A percentile compares a stretch with the other conserved stretches of the same genome.
Evolutionary conservation across 2,888 invertebrate genomes (phyloP).

Genomic region (Pseudolycoriella hygida): DNA sequence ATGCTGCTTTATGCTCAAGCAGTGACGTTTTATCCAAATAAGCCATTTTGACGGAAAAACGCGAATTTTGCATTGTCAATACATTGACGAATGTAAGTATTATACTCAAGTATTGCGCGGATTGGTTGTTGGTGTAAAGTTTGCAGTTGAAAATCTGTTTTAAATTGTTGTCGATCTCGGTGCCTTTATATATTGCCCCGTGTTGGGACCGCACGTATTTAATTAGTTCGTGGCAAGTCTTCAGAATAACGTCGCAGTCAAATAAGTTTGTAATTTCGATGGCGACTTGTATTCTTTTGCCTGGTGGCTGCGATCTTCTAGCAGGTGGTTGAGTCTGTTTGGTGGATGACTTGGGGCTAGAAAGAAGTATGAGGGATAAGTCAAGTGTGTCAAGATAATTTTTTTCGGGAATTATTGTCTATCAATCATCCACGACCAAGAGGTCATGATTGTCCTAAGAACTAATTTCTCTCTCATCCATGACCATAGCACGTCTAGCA

Average conservation of each 20-base stretch:
- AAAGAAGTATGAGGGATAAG: no score
- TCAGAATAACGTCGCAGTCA: slow-evolving; percentile 39
- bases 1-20: slow-evolving; percentile 36
- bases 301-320: no score
- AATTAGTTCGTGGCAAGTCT: slow-evolving; percentile 47
- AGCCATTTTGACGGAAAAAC: slow-evolving; percentile 49
- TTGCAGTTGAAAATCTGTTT: slow-evolving; percentile 40
- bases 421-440: no score
- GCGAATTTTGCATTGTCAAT: slow-evolving; percentile 39
- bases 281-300: no score
- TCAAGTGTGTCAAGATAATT: no score
- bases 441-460: no score
- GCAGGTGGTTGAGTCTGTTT: no score
- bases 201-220: slow-evolving; percentile 49
- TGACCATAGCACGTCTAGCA: slow-evolving; percentile 42
- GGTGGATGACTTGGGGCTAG: no score
- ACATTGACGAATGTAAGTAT: slow-evolving; percentile 54
- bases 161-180: slow-evolving; percentile 12
- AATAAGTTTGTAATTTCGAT: slow-evolving; percentile 49
- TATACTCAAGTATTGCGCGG: slow-evolving; percentile 71
- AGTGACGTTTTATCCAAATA: slow-evolving; percentile 31
- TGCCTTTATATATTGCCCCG: slow-evolving; percentile 36
- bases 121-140: slow-evolving; percentile 49
- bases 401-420: no score
- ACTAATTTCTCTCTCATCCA: no score